Base-by-base conservation (phyloP, 1,140 invertebrate species). In the Vanessa atalanta region DNA sequence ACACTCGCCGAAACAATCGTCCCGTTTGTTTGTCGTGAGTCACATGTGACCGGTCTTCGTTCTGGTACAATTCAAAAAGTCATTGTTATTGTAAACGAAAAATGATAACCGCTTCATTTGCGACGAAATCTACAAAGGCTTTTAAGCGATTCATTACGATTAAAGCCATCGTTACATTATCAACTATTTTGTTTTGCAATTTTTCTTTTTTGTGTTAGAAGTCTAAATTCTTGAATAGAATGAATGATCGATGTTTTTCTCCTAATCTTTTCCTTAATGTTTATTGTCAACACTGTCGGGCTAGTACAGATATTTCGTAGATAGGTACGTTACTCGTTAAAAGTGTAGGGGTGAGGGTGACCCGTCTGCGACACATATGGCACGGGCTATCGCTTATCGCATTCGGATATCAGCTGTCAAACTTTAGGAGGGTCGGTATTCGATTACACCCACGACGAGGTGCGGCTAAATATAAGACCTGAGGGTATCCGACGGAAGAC, bases 341-440 rank as follows among this genome's bases (percentile, higher is more conserved):
- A 68, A 60, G 51, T 47, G 47, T 13, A 47, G 31, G 15, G 26
- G 69, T 15, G 60, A 71, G 37, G 60, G 69, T 50, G 47, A 51
- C 37, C 68, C 64, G 70, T 75, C 81, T 79, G 77, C 75, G 75
- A 77, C 82, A 82, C 83, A 90, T 82, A 87, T 90, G 88, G 82
- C 79, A 78, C 78, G 73, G 65, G 77, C 80, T 78, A 84, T 84
- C 84, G 77, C 73, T 86, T 88, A 90, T 90, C 86, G 79, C 71
- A 26, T 74, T 79, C 84, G 83, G 85, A 87, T 89, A 89, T 90
- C 88, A 88, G 81, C 86, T 88, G 88, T 89, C 87, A 82, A 72
- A 75, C 72, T 65, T 72, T 75, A 77, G 65, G 80, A 81, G 83
- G 85, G 79, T 81, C 73, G 79, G 77, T 78, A 81, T 83, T 80